phyloP scores from a whole-genome alignment of 2,113 vertebrate genomes.

The Chlamydotis undulata region DNA sequence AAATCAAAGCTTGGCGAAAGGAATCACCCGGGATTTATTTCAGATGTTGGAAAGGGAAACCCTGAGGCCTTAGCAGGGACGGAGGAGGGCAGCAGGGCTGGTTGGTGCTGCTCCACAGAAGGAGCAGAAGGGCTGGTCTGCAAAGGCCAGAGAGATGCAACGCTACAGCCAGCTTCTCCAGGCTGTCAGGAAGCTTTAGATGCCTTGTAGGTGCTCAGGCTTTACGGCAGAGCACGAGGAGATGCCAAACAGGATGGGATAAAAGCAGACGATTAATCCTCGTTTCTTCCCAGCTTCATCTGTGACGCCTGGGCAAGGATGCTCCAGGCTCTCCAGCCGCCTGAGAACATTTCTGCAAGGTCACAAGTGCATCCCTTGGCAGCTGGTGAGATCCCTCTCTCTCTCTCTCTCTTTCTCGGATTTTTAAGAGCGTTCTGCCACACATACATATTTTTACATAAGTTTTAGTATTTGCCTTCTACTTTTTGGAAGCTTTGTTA shows the following conservation, averaged over 20 bases:
- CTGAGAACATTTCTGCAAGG: not conserved
- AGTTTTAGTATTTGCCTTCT: not conserved
- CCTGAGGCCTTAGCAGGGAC: not conserved
- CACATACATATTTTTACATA: not conserved
- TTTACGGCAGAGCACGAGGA: not conserved
- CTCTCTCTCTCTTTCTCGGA: not conserved
- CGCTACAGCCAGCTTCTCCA: not conserved
- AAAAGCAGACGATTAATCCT: not conserved
- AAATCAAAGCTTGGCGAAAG: not conserved
- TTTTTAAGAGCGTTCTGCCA: not conserved
- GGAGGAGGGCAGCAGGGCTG: not conserved
- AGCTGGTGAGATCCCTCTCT: no score
- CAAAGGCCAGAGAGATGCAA: no score
- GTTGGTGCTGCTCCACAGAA: no score
- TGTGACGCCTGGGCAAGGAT: not conserved
- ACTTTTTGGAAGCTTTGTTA: not conserved
- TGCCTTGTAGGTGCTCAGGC: not conserved
- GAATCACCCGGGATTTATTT: not conserved
- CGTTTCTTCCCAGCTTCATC: not conserved
- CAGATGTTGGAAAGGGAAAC: not conserved
- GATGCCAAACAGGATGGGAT: not conserved
- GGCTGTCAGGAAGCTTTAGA: not conserved
- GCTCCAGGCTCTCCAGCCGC: not conserved
- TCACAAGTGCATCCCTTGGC: not conserved
- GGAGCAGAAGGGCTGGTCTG: not conserved